Evolutionary conservation across 2,113 vertebrate genomes (phyloP), one percentile per base, ranked within the genome.

Genomic region (Lanius ludovicianus): DNA sequence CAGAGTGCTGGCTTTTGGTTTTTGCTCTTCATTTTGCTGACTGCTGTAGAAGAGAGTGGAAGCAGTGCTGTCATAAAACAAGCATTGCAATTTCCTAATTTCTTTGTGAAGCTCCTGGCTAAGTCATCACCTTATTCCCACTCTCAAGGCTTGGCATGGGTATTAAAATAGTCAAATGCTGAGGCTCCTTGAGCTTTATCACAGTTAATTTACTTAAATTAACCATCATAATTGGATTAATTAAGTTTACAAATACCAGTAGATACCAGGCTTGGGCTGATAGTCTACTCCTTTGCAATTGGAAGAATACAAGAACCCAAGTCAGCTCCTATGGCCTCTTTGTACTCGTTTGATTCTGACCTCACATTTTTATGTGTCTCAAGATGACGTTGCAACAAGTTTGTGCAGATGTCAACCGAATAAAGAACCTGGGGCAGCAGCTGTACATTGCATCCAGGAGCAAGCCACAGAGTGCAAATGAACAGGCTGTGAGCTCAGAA

Each of bases 381-480:
- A 83, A 99, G 98, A 96, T 98, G 98, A 98, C 98, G 15, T 96
- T 99, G 87, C 98, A 98, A 85, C 98, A 99, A 88, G 98, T 99
- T 87, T 99, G 96, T 95, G 98, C 98, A 87, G 98, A 98, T 91
- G 98, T 99, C 14, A 99, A 98, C 89, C 94, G 98, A 90, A 98
- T 98, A 52, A 99, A 99, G 97, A 98, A 97, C 57, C 95, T 98
- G 86, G 98, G 98, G 10, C 98, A 98, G 91, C 98, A 98, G 91
- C 96, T 98, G 7, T 98, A 98, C 91, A 97, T 98, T 47, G 97
- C 98, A 15, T 98, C 98, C 2, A 95, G 93, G 69, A 98, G 97
- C 90, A 98, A 97, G 89, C 44, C 86, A 4, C 94, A 95, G 44
- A 55, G 35, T 15, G 69, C 85, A 57, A 96, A 23, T 8, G 70